Conservation (phyloP, 2,888 invertebrate species). For the Pachydiplax longipennis region DNA sequence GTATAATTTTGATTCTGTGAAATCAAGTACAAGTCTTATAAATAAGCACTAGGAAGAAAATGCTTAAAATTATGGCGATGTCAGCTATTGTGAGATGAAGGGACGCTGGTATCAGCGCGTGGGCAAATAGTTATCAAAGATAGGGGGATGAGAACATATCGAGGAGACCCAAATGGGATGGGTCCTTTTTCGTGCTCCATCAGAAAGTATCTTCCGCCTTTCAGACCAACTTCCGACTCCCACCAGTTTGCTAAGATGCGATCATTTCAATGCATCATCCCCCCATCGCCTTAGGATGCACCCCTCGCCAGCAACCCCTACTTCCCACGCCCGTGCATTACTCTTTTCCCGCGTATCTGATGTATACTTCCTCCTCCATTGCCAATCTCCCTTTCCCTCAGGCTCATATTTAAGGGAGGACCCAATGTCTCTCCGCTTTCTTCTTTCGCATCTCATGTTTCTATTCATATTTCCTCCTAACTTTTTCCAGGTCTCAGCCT, state of each 20-base stretch:
- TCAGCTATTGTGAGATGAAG: no score
- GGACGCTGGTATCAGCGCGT: background rate
- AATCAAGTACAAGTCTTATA: no score
- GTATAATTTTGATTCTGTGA: no score
- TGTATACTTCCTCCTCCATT: background rate
- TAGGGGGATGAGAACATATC: background rate
- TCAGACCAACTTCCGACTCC: background rate
- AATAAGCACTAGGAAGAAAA: no score
- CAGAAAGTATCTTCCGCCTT: background rate
- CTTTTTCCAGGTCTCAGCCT: background rate
- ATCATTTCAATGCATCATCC: constrained; percentile 35
- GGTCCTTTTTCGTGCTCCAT: background rate
- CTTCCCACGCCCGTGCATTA: background rate
- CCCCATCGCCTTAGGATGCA: background rate
- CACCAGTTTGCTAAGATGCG: background rate
- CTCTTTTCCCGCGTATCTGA: background rate
- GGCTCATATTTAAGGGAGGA: background rate
- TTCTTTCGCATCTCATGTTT: background rate
- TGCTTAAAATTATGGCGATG: no score
- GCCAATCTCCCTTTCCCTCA: background rate
- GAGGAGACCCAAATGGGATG: background rate
- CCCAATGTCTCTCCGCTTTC: background rate
- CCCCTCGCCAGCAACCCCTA: no score
- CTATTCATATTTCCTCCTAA: no score
- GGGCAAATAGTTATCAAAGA: background rate